Evolutionary conservation across 23 tunicate species (phyloP).

Genomic region (Trididemnum clinides): DNA sequence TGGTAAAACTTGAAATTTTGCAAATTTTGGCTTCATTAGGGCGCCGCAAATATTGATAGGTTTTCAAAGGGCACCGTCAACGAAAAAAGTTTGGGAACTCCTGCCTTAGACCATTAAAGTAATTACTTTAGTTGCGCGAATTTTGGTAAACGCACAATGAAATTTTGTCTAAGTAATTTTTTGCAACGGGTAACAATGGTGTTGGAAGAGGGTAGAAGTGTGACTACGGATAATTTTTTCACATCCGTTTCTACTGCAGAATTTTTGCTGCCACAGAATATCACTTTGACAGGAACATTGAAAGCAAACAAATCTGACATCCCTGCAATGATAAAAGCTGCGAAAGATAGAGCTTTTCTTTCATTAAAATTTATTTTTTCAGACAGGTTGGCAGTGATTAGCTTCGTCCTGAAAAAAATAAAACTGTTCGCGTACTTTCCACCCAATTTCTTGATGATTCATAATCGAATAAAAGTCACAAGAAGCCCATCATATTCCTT

Average conservation of each 20-base stretch:
- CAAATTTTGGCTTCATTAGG: too few relatives aligned
- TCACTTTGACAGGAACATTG: neutral
- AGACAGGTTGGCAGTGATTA: neutral
- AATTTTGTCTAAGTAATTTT: too few relatives aligned
- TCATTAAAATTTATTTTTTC: neutral
- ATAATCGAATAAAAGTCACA: conserved; percentile 1
- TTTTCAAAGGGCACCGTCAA: too few relatives aligned
- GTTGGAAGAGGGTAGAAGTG: conserved; percentile 13
- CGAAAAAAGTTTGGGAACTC: too few relatives aligned
- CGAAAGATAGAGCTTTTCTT: neutral
- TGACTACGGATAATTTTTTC: conserved; percentile 15
- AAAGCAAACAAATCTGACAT: neutral
- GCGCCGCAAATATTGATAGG: too few relatives aligned
- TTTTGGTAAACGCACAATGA: too few relatives aligned
- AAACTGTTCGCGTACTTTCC: conserved; percentile 11
- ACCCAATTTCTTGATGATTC: conserved; percentile 18
- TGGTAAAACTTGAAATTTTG: too few relatives aligned
- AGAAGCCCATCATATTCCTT: conserved; percentile 14
- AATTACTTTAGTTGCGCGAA: too few relatives aligned
- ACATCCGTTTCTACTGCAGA: conserved; percentile 13
- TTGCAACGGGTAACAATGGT: too few relatives aligned
- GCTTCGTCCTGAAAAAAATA: conserved; percentile 2
- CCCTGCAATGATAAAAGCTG: conserved; percentile 14
- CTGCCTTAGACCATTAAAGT: too few relatives aligned
- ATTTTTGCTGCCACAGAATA: neutral